Conservation (phyloP, 2,113 vertebrate species). For the Petromus typicus region DNA sequence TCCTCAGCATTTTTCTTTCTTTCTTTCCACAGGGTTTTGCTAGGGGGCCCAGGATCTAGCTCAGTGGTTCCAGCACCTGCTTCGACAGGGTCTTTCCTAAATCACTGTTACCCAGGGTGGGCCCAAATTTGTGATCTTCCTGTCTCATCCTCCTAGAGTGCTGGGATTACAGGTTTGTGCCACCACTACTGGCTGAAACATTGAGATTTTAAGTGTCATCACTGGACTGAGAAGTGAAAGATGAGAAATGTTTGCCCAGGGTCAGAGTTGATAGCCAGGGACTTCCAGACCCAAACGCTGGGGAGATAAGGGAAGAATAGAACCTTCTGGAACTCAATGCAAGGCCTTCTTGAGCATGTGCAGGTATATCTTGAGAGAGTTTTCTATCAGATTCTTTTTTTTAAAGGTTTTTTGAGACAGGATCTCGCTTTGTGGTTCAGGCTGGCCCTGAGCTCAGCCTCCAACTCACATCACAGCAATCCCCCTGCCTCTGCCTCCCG, state of each 20-base stretch:
- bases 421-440: too few species aligned
- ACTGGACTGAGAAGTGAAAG: not conserved
- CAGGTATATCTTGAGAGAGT: not conserved
- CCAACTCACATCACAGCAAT: too few species aligned
- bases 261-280: not conserved
- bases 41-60: too few species aligned
- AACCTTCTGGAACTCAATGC: not conserved
- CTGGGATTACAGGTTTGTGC: not conserved
- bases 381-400: slow-evolving; percentile 18
- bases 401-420: too few species aligned
- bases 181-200: not conserved
- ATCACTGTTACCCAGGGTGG: not conserved
- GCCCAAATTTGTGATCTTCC: not conserved
- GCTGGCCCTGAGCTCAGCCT: too few species aligned
- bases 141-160: not conserved
- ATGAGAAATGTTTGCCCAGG: not conserved
- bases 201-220: slow-evolving; percentile 5
- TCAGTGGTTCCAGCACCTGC: too few species aligned
- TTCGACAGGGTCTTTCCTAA: too few species aligned
- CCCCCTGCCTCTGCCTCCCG: too few species aligned
- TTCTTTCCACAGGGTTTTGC: too few species aligned
- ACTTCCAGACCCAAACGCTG: not conserved
- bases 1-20: too few species aligned
- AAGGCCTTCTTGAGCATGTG: not conserved
- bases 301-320: not conserved